Base-by-base conservation (phyloP, 2,888 invertebrate species). In the Hypomecis punctinalis region DNA sequence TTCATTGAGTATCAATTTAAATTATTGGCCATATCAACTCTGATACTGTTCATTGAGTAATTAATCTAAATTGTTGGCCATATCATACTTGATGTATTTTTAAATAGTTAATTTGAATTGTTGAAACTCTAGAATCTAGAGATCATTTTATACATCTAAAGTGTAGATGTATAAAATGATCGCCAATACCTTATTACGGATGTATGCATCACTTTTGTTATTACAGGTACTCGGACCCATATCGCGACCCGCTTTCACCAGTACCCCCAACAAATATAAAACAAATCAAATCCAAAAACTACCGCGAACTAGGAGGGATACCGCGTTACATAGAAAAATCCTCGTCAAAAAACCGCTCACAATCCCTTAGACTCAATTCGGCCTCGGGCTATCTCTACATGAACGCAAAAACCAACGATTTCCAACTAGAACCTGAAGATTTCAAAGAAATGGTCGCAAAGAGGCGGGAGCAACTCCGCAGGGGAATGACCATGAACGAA, bases 351-450 rank as follows among this genome's bases (percentile, higher is more conserved):
- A 84, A 83, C 72, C 78, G 85, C 0, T 92, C 93, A 0, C 93
- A 93, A 52, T 88, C 93, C 0, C 76, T 93, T 0, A 78, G 93
- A 0, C 86, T 93, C 0, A 93, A 93, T 74, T 93, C 93, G 0
- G 93, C 93, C 0, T 93, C 93, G 0, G 93, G 93, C 0, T 91
- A 93, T 70, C 76, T 93, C 1, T 93, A 91, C 69, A 93, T 93
- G 93, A 93, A 93, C 80, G 93, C 93, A 0, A 90, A 84, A 57
- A 77, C 85, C 2, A 91, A 92, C 73, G 93, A 93, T 54, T 93
- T 93, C 78, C 89, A 91, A 75, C 70, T 93, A 46, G 91, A 93
- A 53, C 88, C 93, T 0, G 90, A 91, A 11, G 93, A 93, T 60
- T 92, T 93, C 67, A 84, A 89, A 55, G 93, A 93, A 60, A 86